These are phyloP conservation scores for Bufo bufo DNA, from an alignment of 2,113 vertebrate genomes.

Conservation along the genomic window DNA sequence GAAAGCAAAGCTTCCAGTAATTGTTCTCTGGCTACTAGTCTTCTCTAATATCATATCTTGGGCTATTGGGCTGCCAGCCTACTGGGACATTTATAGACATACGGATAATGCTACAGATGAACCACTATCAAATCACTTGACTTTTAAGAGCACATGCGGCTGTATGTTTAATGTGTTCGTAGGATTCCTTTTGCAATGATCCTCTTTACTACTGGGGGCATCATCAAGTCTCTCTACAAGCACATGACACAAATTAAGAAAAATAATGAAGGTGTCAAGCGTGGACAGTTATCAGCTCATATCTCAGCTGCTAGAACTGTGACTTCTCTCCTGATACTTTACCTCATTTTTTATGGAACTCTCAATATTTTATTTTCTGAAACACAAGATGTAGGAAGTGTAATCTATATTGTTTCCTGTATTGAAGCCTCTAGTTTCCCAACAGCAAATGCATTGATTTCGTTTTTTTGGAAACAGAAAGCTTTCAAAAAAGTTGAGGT, in stretches of 20 bases:
- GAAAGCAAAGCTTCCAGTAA: neutral
- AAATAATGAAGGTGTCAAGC: neutral
- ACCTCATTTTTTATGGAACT: neutral
- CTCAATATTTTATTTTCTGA: neutral
- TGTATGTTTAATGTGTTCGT: neutral
- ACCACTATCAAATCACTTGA: neutral
- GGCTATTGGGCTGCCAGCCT: neutral
- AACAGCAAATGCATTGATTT: neutral
- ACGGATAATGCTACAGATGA: neutral
- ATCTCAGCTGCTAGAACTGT: neutral
- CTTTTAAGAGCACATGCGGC: neutral
- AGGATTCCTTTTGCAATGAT: neutral
- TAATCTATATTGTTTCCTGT: neutral
- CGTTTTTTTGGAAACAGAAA: constrained; percentile 14
- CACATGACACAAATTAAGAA: constrained; percentile 5
- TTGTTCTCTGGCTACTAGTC: constrained; percentile 1
- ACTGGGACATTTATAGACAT: constrained; percentile 5
- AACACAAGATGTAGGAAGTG: neutral
- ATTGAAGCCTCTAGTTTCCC: neutral
- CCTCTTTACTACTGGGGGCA: neutral
- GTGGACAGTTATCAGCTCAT: neutral
- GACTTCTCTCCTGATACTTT: neutral
- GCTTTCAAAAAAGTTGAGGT: neutral
- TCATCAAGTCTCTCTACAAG: neutral
- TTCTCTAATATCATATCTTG: neutral